phyloP scores from a whole-genome alignment of 2,888 invertebrate genomes.

The Lochmaea capreae region DNA sequence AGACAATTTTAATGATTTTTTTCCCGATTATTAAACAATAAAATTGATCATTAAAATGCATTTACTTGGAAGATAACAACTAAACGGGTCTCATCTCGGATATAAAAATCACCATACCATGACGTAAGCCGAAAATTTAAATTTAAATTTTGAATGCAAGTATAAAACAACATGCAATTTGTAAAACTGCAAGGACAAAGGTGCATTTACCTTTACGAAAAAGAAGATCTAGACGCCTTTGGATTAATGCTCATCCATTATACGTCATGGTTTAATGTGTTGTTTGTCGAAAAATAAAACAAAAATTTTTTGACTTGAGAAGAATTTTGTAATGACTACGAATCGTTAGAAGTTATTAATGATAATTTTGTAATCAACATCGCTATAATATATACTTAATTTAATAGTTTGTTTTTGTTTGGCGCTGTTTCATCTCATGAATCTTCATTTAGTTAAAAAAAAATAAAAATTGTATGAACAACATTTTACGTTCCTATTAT shows the following conservation, averaged over 20 bases:
- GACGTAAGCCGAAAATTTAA: slow-evolving; percentile 48
- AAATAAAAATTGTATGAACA: too few species aligned
- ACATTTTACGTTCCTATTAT: too few species aligned
- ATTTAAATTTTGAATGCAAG: slow-evolving; percentile 53
- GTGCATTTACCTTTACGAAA: slow-evolving; percentile 62
- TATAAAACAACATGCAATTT: slow-evolving; percentile 51
- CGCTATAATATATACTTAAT: neutral
- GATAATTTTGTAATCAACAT: slow-evolving; percentile 35
- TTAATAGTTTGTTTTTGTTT: too few species aligned
- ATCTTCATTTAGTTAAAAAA: too few species aligned
- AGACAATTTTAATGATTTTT: slow-evolving; percentile 21
- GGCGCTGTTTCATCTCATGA: too few species aligned
- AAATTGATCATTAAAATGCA: neutral
- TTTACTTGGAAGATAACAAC: neutral
- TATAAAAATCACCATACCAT: slow-evolving; percentile 38
- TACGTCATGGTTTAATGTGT: slow-evolving; percentile 46
- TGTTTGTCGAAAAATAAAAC: slow-evolving; percentile 40
- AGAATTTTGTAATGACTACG: slow-evolving; percentile 39
- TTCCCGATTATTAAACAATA: neutral
- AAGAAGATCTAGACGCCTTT: slow-evolving; percentile 49
- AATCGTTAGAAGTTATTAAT: slow-evolving; percentile 32
- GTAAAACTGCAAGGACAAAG: slow-evolving; percentile 63
- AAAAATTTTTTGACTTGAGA: slow-evolving; percentile 16
- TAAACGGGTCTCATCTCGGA: neutral
- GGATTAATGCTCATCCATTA: slow-evolving; percentile 54